Evolutionary conservation across 1,140 invertebrate species (phyloP), one percentile per base, ranked within the genome.

Genomic region (Caerostris extrusa): DNA sequence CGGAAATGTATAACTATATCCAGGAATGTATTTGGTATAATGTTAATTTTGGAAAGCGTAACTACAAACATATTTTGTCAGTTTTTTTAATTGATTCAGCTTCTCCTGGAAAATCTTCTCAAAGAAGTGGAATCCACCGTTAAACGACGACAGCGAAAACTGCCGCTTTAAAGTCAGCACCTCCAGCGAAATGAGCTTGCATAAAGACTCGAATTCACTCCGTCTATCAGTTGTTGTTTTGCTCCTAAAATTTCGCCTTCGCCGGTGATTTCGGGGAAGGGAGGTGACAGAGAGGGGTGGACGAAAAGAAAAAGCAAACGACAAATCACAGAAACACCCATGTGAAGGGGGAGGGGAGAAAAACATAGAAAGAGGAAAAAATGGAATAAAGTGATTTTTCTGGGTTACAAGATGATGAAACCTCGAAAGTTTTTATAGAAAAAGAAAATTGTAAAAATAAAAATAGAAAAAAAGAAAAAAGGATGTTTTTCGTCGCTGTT

Each of bases 341-440:
- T 34, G 14, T 17, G 55, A 34, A 57, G 82, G 60, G n/a, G 56
- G 14, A 7, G n/a, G 4, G 50, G 14, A 60, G 50, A n/a, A 61
- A 3, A 50, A 50, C 5, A 60, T 17, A 10, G 60, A 60, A 89
- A 71, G 34, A 34, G 34, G 34, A 34, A 71, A 5, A 71, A 81
- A 60, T 17, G 82, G 10, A 60, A 60, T 12, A 90, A 60, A 81
- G 61, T 19, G 19, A 34, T 61, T 82, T 91, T 82, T 7, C 71
- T 50, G 50, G 57, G 57, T 56, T 56, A 85, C 83, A 88, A 88
- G 86, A 88, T 88, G 86, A 60, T 88, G 19, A 88, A 88, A 88
- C 5, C 86, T 34, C 82, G 8, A 57, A 85, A 58, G 55, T 85
- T 67, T 17, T 64, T 34, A n/a, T n/a, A 34, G 34, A 60, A 12